Evolutionary conservation across 2,113 vertebrate genomes (phyloP), one percentile per base, ranked within the genome.

Genomic region (Tachysurus vachellii): DNA sequence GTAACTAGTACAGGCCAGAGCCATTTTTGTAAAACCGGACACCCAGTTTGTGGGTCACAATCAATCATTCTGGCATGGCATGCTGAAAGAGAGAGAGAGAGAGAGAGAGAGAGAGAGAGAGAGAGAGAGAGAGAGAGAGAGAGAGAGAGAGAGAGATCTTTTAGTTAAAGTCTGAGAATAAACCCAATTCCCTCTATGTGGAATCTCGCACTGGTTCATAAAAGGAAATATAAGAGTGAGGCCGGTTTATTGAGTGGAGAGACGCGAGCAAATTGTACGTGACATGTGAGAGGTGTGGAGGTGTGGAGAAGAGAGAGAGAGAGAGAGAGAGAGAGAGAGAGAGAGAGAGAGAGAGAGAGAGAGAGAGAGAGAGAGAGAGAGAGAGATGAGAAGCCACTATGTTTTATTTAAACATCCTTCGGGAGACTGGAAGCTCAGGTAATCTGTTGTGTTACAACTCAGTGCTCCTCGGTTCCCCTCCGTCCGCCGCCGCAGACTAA

Each of bases 11-110:
- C 96, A 96, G 96, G 96, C 97, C 97, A 97, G 96, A 98, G 96
- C 98, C 97, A 99, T 98, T 98, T 98, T 96, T 98, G 95, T 95
- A 97, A 96, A 96, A 76, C 97, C 89, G 98, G 97, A 98, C 96
- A 97, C 95, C 94, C 94, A 93, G 95, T 92, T 93, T 93, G 94
- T 95, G 92, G 91, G 89, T 95, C 90, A 93, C 96, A 95, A 98
- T 99, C 97, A 97, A 97, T 99, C 97, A 98, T 96, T 96, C 94
- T 97, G 96, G 96, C 96, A 96, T 71, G 47, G 81, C 13, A 59
- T 36, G 47, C 59, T 71, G 92, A 90, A 26, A 53, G 9, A 19
- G n/a, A 62, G 62, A 36, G 66, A 64, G 5, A 7, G 54, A 54
- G 54, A 76, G 68, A 23, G n/a, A 0, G 2, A 66, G 62, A 66